These are phyloP conservation scores for Phalacrocorax carbo DNA, from an alignment of 2,113 vertebrate genomes.

Conservation along the genomic window DNA sequence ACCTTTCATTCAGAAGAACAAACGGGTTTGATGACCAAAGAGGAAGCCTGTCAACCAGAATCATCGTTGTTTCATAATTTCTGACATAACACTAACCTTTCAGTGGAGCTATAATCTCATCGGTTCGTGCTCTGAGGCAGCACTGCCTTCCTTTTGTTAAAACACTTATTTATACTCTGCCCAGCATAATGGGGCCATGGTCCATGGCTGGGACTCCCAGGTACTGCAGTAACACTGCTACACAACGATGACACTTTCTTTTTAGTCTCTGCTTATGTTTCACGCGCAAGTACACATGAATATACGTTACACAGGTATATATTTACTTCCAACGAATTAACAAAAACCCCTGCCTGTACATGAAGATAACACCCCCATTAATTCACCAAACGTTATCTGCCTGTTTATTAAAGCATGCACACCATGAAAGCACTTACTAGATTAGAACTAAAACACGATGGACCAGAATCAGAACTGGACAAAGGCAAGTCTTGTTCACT, in stretches of 20 bases:
- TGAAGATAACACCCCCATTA: not conserved
- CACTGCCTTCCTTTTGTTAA: not conserved
- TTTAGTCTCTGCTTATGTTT: not conserved
- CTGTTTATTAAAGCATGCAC: not conserved
- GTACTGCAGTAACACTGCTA: not conserved
- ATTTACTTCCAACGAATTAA: not conserved
- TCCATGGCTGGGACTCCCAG: not conserved
- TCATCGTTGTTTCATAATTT: conserved; percentile 10
- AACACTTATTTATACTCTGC: conserved; percentile 31
- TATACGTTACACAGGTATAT: not conserved
- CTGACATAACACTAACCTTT: not conserved
- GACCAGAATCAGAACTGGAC: not conserved
- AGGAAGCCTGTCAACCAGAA: conserved; percentile 12
- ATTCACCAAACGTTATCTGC: not conserved
- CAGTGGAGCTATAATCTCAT: conserved; percentile 24
- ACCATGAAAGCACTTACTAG: not conserved
- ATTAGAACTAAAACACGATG: not conserved
- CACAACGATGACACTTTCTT: not conserved
- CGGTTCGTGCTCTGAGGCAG: not conserved
- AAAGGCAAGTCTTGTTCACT: not conserved
- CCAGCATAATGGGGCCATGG: not conserved
- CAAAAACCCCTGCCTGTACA: not conserved
- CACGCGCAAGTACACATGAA: not conserved
- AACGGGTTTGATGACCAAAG: not conserved
- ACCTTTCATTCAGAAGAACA: not conserved